A percentile compares a stretch with the other conserved stretches of the same genome.
These are phyloP conservation scores for Cantharis rufa DNA, from an alignment of 2,888 invertebrate genomes.

Conservation along the genomic window DNA sequence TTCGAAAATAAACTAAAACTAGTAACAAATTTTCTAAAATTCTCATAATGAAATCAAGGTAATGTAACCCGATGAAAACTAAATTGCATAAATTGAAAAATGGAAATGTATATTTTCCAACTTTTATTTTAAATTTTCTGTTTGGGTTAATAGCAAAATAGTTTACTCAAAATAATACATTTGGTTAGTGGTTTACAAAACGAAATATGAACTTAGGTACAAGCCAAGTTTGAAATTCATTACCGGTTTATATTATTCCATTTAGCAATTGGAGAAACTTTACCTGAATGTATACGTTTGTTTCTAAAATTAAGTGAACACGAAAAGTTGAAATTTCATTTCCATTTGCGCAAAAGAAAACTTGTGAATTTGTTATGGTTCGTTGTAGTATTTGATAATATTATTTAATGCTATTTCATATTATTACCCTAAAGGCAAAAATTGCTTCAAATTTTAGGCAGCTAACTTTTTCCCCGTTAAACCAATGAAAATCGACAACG, in stretches of 20 bases:
- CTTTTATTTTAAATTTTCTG: not conserved
- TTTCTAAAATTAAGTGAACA: not conserved
- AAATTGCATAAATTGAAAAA: not conserved
- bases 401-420: not conserved
- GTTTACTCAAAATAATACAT: not conserved
- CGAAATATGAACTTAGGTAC: not conserved
- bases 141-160: not conserved
- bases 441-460: no score
- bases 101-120: not conserved
- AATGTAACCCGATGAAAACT: no score
- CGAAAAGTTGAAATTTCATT: not conserved
- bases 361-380: not conserved
- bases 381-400: not conserved
- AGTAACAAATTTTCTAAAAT: not conserved
- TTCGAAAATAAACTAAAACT: not conserved
- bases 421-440: no score
- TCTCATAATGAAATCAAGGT: no score
- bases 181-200: not conserved
- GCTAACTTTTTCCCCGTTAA: no score
- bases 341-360: not conserved
- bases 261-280: not conserved
- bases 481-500: no score
- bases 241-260: not conserved
- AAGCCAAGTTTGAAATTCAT: not conserved
- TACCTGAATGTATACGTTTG: not conserved